These are phyloP conservation scores for Phoxinus phoxinus DNA, from an alignment of 2,113 vertebrate genomes.

Conservation along the genomic window DNA sequence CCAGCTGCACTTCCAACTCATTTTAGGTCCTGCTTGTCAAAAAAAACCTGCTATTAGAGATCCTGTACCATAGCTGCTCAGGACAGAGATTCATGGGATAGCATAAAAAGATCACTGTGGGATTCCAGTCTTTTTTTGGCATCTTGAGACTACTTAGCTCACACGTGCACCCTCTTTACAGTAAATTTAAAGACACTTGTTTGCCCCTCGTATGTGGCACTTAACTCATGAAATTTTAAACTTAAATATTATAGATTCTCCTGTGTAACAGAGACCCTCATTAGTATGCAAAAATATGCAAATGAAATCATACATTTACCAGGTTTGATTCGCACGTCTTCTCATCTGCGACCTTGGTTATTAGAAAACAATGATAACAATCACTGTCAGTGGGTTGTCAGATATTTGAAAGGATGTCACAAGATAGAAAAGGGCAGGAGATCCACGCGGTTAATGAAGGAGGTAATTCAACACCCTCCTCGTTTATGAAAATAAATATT, in stretches of 20 bases:
- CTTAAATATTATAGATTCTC: conserved; percentile 48
- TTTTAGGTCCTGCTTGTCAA: conserved; percentile 52
- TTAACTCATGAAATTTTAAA: conserved; percentile 45
- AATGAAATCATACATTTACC: conserved; percentile 63
- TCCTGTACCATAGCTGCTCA: conserved; percentile 56
- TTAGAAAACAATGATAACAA: conserved; percentile 66
- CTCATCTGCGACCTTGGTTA: conserved; percentile 65
- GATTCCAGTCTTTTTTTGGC: conserved; percentile 17
- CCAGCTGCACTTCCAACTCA: conserved; percentile 50
- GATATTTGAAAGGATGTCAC: conserved; percentile 43
- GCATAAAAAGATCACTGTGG: conserved; percentile 5
- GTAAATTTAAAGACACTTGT: background rate
- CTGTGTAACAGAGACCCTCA: conserved; percentile 63
- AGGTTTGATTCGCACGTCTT: conserved; percentile 54
- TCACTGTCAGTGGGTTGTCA: conserved; percentile 64
- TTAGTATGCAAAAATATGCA: conserved; percentile 76
- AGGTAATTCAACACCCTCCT: conserved; percentile 29
- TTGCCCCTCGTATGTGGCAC: background rate
- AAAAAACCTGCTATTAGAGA: conserved; percentile 57
- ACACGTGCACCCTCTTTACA: conserved; percentile 22
- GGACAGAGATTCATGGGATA: conserved; percentile 36
- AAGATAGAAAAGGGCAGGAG: conserved; percentile 33
- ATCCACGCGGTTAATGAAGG: conserved; percentile 59
- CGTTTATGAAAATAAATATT: conserved; percentile 49
- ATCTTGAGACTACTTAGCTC: background rate